Percentiles rank a stretch among this genome's conserved stretches.
phyloP scores from a whole-genome alignment of 2,888 invertebrate species.

The Amitus sp. region DNA sequence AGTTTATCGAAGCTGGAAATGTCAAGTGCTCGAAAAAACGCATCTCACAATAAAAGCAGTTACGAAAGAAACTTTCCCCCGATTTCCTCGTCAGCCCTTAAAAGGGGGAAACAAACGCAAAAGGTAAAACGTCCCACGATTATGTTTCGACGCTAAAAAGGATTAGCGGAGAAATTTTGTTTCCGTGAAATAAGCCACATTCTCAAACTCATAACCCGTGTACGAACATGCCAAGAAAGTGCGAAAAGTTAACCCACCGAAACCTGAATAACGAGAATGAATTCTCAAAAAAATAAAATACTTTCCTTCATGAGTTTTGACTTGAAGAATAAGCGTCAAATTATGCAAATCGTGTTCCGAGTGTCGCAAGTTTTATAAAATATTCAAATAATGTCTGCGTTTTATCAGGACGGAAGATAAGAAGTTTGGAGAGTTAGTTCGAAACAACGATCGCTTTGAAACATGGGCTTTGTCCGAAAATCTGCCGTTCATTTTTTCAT shows the following conservation, averaged over 20 bases:
- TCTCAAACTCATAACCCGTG: background rate
- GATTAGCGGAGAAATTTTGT: background rate
- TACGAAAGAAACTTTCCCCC: background rate
- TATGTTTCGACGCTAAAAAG: background rate
- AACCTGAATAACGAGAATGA: background rate
- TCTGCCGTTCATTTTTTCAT: slow-evolving; percentile 29
- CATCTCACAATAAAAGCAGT: background rate
- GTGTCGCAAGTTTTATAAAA: slow-evolving; percentile 3
- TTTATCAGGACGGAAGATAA: slow-evolving; percentile 2
- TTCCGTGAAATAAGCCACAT: background rate
- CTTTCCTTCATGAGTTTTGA: background rate
- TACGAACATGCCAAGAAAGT: too few relatives aligned
- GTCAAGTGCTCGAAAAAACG: too few relatives aligned
- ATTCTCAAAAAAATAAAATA: background rate
- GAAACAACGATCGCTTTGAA: slow-evolving; percentile 7
- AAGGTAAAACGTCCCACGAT: slow-evolving; percentile 1
- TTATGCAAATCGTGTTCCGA: slow-evolving; percentile 1
- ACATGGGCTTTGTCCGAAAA: slow-evolving; percentile 7
- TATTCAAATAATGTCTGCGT: slow-evolving; percentile 1
- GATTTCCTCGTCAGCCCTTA: background rate
- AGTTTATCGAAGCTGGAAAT: too few relatives aligned
- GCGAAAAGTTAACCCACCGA: too few relatives aligned
- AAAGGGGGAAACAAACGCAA: background rate
- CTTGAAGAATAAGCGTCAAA: slow-evolving; percentile 1
- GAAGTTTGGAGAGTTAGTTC: background rate